Conservation (phyloP, 2,888 invertebrate genomes). For the Ormyrus labotus region DNA sequence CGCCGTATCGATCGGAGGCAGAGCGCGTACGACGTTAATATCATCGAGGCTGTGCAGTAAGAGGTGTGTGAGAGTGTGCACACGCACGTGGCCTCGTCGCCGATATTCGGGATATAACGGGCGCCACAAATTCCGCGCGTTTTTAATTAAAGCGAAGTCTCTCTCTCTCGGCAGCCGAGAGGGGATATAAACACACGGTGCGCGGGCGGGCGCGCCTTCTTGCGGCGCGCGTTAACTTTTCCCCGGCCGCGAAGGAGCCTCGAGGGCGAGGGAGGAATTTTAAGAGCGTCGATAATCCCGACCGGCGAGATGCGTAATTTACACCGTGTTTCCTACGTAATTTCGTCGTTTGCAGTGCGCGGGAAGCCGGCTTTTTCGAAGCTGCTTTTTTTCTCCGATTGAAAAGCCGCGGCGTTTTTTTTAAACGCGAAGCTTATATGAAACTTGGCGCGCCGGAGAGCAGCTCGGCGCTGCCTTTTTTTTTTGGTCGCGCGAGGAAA, state of each 20-base stretch:
- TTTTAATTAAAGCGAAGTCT: constrained; percentile 64
- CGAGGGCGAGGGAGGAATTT: neutral
- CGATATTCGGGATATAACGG: constrained; percentile 2
- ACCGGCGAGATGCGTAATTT: no score
- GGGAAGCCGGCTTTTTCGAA: no score
- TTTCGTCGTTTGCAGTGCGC: no score
- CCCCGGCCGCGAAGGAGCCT: neutral
- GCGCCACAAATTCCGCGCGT: constrained; percentile 55
- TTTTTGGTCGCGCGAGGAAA: no score
- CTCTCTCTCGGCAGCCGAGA: constrained; percentile 39
- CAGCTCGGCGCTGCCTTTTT: no score
- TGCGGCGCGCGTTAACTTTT: neutral
- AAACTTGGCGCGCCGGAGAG: no score
- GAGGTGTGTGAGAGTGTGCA: neutral
- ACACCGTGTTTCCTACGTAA: no score
- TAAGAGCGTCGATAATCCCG: no score
- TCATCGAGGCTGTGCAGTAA: neutral
- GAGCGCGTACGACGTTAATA: neutral
- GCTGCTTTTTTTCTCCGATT: no score
- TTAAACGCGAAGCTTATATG: no score
- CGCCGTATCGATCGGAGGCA: neutral
- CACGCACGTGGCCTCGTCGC: no score
- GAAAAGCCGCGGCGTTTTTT: no score
- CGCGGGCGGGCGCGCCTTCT: neutral
- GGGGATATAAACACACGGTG: constrained; percentile 14